Evolutionary conservation across 2,797 vertebrate species (phyloP).

Genomic region (Mycteria americana): DNA sequence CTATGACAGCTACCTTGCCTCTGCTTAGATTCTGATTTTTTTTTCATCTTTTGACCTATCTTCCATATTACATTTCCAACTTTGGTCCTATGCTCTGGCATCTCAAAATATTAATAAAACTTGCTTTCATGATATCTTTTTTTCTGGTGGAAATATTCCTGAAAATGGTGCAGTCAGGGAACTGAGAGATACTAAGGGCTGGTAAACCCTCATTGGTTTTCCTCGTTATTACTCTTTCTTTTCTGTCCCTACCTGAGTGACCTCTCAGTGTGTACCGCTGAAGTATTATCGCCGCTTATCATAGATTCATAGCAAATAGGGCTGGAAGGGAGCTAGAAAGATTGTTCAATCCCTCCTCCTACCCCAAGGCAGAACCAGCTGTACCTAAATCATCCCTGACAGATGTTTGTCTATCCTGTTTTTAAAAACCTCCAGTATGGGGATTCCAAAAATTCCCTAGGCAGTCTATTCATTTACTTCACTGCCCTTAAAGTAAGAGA

Average conservation of each 20-base stretch:
- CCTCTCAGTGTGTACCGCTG: background rate
- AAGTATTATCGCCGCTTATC: background rate
- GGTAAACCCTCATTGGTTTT: background rate
- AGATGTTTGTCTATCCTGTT: slow-evolving; percentile 39
- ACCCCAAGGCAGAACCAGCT: slow-evolving; percentile 19
- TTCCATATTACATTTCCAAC: background rate
- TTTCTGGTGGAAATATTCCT: background rate
- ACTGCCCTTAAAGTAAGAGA: background rate
- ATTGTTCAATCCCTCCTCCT: slow-evolving; percentile 9
- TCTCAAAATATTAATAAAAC: background rate
- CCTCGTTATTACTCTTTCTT: background rate
- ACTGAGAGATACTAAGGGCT: background rate
- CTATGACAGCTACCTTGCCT: background rate
- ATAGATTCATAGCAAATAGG: slow-evolving; percentile 20
- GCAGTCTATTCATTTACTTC: slow-evolving; percentile 21
- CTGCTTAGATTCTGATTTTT: background rate
- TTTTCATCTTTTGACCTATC: background rate
- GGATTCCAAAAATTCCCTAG: slow-evolving; percentile 26
- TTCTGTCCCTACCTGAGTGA: background rate
- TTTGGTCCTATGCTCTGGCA: background rate
- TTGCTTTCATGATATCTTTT: background rate
- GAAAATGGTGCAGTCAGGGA: background rate
- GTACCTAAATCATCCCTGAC: slow-evolving; percentile 36
- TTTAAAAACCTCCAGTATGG: background rate
- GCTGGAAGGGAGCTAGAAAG: background rate